Conservation (phyloP, 2,113 vertebrate species). For the human region DNA sequence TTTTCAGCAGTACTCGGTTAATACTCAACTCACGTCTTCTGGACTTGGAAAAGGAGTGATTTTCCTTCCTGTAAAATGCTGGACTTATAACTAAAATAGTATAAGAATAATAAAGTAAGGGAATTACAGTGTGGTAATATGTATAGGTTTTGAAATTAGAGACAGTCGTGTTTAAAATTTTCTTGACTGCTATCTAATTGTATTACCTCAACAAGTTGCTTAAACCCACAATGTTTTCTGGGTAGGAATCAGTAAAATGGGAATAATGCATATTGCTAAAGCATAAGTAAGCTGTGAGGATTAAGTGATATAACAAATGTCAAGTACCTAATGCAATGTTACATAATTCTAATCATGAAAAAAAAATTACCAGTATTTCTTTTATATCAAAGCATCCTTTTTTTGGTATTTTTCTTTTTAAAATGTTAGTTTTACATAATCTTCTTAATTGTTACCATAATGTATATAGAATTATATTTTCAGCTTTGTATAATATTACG, state of each 20-base stretch:
- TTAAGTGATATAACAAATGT: neutral
- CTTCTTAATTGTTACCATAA: neutral
- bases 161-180: neutral
- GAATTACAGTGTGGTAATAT: neutral
- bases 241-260: neutral
- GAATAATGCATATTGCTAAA: neutral
- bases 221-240: neutral
- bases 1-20: neutral
- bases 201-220: neutral
- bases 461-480: neutral
- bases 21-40: neutral
- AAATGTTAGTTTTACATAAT: neutral
- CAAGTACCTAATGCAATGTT: neutral
- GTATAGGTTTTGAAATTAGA: neutral
- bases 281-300: neutral
- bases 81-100: neutral
- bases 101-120: neutral
- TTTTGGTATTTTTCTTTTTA: neutral
- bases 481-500: neutral
- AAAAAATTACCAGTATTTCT: neutral
- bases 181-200: neutral
- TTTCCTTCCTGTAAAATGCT: neutral
- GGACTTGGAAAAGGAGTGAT: neutral
- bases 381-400: neutral
- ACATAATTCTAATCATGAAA: neutral